phyloP scores from a whole-genome alignment of 2,888 invertebrate genomes.

The Rotaria macrura region DNA sequence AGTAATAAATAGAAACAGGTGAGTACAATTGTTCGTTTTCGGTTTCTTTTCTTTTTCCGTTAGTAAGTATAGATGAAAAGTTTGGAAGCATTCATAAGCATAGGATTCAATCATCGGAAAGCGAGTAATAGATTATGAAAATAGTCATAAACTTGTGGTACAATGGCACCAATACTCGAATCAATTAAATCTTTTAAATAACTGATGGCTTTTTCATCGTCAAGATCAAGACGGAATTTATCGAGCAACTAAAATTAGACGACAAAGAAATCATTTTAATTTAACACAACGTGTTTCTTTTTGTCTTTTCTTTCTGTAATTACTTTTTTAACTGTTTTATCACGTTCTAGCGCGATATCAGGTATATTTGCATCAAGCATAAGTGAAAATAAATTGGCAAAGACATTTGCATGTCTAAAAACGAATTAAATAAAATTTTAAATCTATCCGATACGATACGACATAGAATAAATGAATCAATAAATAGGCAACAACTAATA shows the following conservation, averaged over 20 bases:
- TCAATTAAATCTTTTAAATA: constrained; percentile 18
- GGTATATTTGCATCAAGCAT: constrained; percentile 98
- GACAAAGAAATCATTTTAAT: background rate
- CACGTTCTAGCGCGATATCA: constrained; percentile 93
- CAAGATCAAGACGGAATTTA: constrained; percentile 7
- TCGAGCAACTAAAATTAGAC: constrained; percentile 9
- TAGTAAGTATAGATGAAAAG: background rate
- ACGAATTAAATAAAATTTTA: background rate
- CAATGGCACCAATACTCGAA: background rate
- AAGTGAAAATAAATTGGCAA: constrained; percentile 87
- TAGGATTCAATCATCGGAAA: background rate
- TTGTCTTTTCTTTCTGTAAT: background rate
- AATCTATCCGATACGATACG: too few relatives aligned
- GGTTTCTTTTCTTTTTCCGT: background rate
- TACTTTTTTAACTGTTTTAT: constrained; percentile 94
- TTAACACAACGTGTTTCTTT: too few relatives aligned
- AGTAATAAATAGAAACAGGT: background rate
- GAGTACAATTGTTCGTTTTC: background rate
- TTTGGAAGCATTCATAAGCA: background rate
- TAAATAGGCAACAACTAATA: background rate
- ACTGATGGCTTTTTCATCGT: constrained; percentile 9
- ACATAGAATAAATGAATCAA: background rate
- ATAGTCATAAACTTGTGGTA: constrained; percentile 14
- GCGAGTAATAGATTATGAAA: background rate
- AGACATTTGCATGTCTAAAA: constrained; percentile 77